Percentiles rank a stretch among this genome's conserved stretches.
These are phyloP conservation scores for Hirtodrosophila trivittata DNA, from an alignment of 2,888 invertebrate species.

Conservation along the genomic window DNA sequence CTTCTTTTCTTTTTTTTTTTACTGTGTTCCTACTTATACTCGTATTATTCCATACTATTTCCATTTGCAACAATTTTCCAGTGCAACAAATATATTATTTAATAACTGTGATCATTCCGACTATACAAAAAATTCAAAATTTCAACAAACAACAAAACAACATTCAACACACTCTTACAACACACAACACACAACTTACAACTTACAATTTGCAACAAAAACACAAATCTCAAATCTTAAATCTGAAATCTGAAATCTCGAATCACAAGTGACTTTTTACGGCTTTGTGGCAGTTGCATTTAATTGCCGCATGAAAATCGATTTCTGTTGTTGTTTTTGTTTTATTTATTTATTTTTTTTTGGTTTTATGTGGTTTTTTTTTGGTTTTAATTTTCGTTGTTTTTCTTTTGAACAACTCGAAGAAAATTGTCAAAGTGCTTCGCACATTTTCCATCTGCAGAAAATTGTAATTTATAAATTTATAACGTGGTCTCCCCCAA, in stretches of 20 bases:
- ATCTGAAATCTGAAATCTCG: not conserved
- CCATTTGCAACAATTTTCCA: not conserved
- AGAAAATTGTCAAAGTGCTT: constrained; percentile 48
- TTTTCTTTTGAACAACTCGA: constrained; percentile 31
- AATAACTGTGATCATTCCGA: too few species aligned
- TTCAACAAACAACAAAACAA: not conserved
- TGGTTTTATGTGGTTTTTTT: not conserved
- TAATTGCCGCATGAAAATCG: constrained; percentile 59
- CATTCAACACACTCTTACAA: not conserved
- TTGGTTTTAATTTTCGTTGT: not conserved
- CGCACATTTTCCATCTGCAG: constrained; percentile 22
- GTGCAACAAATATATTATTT: too few species aligned
- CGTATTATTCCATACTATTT: not conserved
- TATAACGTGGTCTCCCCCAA: constrained; percentile 65
- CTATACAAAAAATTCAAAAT: too few species aligned
- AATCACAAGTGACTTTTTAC: not conserved
- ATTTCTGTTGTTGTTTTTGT: constrained; percentile 28
- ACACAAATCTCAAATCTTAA: constrained; percentile 7
- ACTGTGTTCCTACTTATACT: not conserved
- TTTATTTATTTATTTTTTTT: not conserved
- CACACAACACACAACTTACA: not conserved
- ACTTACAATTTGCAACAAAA: not conserved
- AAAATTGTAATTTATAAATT: constrained; percentile 83
- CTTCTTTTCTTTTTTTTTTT: not conserved
- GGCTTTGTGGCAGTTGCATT: not conserved